Base-by-base conservation (phyloP, 2,888 invertebrate species). In the Craniophora ligustri region DNA sequence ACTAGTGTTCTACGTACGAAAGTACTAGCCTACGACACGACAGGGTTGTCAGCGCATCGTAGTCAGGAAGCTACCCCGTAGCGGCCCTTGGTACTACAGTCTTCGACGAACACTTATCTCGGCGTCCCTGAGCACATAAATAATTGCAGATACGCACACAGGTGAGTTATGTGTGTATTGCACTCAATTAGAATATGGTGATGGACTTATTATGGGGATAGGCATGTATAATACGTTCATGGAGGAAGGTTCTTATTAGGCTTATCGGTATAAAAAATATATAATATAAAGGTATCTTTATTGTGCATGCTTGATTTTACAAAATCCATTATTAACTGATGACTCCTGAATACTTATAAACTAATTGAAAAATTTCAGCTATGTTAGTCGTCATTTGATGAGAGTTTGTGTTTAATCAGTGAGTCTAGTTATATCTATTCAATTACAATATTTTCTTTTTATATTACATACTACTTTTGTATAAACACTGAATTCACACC, bases 1-100 rank as follows among this genome's bases (percentile, higher is more conserved):
- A 35, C 42, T 57, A 49, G 50, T 56, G 56, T 55, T 65, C 41
- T 67, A 67, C 47, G 57, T 53, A 57, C 45, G 31, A 34, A 50
- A 46, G 32, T 50, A 39, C 49, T 53, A 34, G 46, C 10, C 46
- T 50, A 62, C 61, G 55, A 36, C 68, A 58, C 50, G 59, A 35
- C 32, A 59, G 32, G 46, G 38, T 60, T 63, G 70, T 64, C 58
- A 59, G 54, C 49, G 32, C 58, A 50, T 34, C 66, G 63, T 60
- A 54, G 63, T 35, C 72, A 61, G 72, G 68, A 68, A 72, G 72
- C 72, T 72, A 72, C 72, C 67, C 58, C 72, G 72, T 72, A 72
- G 72, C 53, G 30, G 51, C 64, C 61, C 63, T 67, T 70, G 34
- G 54, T 39, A 44, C 45, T 45, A 23, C 47, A 66, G 58, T 73